A percentile compares a stretch with the other conserved stretches of the same genome.
phyloP scores from a whole-genome alignment of 1,140 invertebrate species.

The Nautilus pompilius region DNA sequence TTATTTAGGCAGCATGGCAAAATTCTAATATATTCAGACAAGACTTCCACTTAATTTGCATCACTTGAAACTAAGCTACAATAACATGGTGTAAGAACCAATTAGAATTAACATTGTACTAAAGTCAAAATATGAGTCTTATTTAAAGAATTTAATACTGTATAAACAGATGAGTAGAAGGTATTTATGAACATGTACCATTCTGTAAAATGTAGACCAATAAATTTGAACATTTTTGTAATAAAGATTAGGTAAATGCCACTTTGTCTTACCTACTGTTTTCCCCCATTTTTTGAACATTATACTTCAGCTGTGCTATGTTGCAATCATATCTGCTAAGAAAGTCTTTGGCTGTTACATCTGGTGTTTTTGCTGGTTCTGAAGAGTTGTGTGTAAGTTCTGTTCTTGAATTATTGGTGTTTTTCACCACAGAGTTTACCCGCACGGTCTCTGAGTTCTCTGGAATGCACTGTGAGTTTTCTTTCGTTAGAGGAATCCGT shows the following conservation, averaged over 20 bases:
- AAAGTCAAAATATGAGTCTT: not conserved
- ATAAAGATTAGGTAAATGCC: not conserved
- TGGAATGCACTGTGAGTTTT: slow-evolving; percentile 19
- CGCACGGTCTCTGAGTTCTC: slow-evolving; percentile 26
- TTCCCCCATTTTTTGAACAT: slow-evolving; percentile 38
- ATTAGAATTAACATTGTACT: not conserved
- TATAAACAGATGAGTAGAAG: not conserved
- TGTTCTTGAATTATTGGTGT: slow-evolving; percentile 7
- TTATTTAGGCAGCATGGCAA: no score
- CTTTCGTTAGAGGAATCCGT: slow-evolving; percentile 31
- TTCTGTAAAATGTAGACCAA: not conserved
- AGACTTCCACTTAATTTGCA: no score
- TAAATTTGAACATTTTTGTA: not conserved
- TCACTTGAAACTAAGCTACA: no score
- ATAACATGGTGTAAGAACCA: no score
- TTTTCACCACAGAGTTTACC: slow-evolving; percentile 14
- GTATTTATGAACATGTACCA: not conserved
- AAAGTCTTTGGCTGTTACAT: slow-evolving; percentile 28
- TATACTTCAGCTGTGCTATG: slow-evolving; percentile 37
- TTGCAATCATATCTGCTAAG: slow-evolving; percentile 40
- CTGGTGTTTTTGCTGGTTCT: not conserved
- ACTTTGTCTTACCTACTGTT: slow-evolving; percentile 22
- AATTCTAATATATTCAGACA: no score
- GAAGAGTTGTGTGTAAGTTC: not conserved
- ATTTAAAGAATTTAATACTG: not conserved